Evolutionary conservation across 37 sponge, comb jelly and placozoan species (phyloP).

Genomic region (Hexactinellida sp.): DNA sequence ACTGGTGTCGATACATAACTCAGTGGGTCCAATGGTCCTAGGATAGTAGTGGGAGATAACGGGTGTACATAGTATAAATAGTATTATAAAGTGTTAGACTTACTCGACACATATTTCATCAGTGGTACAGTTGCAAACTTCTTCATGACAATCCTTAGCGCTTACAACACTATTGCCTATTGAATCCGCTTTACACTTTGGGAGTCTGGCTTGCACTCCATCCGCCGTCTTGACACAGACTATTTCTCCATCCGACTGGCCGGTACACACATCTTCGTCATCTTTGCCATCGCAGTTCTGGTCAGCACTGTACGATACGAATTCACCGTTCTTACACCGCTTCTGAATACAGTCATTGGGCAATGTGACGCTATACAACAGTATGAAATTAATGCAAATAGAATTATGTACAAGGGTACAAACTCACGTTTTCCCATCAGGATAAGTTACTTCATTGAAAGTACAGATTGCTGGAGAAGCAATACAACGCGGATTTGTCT

Average conservation of each 20-base stretch:
- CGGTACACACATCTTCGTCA: neutral
- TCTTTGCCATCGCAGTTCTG: neutral
- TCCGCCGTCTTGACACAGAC: neutral
- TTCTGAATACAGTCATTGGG: neutral
- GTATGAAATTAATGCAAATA: too few relatives aligned
- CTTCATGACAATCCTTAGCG: neutral
- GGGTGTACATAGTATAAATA: too few relatives aligned
- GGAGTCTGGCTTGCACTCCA: neutral
- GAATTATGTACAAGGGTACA: too few relatives aligned
- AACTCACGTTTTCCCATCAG: neutral
- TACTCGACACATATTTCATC: neutral
- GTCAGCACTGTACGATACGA: neutral
- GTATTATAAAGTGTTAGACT: neutral
- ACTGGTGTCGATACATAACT: neutral
- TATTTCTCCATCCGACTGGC: neutral
- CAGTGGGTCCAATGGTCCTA: too few relatives aligned
- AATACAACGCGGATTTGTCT: neutral
- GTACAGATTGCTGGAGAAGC: neutral
- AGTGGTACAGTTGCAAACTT: neutral
- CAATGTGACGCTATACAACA: neutral
- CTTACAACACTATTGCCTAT: neutral
- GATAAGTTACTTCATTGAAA: neutral
- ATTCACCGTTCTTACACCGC: neutral
- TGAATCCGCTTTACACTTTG: neutral
- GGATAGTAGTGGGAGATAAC: too few relatives aligned